Evolutionary conservation across 2,888 invertebrate genomes (phyloP), one percentile per base, ranked within the genome.

Genomic region (Drosophila barbarae): DNA sequence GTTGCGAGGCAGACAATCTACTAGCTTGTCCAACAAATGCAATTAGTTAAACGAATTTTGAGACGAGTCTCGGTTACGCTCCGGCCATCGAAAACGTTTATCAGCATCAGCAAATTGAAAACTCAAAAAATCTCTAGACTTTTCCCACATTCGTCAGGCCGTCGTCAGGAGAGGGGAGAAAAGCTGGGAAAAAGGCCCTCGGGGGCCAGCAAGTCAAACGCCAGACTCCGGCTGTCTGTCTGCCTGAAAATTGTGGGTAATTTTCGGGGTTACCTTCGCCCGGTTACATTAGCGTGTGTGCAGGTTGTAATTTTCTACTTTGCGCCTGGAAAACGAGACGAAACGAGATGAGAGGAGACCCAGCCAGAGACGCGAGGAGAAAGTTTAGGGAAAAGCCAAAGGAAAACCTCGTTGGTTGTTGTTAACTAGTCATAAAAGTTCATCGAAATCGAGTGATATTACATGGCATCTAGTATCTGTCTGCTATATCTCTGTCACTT

Each of bases 301-400:
- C 81, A 85, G 71, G 85, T 71, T 77, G 81, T 81, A 82, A 84
- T 81, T 81, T 85, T 85, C 81, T 76, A 85, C 82, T 84, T 82
- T 82, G 72, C 85, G 85, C 84, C 76, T 77, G 68, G 69, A 81
- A 84, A 59, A 41, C 63, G 49, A 46, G 41, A 50, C 30, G 46
- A 56, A 18, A 51, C n/a, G 26, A 41, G 9, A 50, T n/a, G 12
- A n/a, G 26, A 26, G 4, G 42, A n/a, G n/a, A 26, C n/a, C 13
- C 7, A 8, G 6, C 21, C 12, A 2, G 38, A 12, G 18, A n/a
- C 13, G 34, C 32, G n/a, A 41, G 34, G 23, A 18, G 35, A 35
- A 26, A 30, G 10, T 15, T 30, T 5, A 5, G 18, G 34, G 46
- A 44, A 39, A 28, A 39, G 1, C 46, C 10, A 10, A 23, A 36